These are phyloP conservation scores for Chaitophorus viminalis DNA, from an alignment of 2,888 invertebrate species.

Conservation along the genomic window DNA sequence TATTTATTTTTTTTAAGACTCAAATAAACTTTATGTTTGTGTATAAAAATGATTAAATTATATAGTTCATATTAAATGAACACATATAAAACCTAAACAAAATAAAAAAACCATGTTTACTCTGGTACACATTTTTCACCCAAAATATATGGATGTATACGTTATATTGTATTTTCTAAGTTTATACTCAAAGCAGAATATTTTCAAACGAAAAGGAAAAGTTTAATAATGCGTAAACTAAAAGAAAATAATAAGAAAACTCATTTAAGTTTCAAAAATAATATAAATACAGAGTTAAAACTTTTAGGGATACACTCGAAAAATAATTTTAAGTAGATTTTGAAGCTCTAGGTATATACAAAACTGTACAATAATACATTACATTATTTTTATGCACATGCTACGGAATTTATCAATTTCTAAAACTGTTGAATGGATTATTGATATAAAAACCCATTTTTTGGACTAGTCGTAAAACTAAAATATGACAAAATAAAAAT, in stretches of 20 bases:
- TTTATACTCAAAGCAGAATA: slow-evolving; percentile 43
- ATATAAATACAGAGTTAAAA: slow-evolving; percentile 44
- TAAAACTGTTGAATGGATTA: not conserved
- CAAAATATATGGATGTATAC: not conserved
- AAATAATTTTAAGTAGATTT: slow-evolving; percentile 53
- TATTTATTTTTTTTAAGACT: too few species aligned
- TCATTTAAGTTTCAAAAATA: slow-evolving; percentile 58
- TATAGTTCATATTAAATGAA: not conserved
- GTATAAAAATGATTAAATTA: not conserved
- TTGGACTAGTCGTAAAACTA: too few species aligned
- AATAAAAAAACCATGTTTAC: not conserved
- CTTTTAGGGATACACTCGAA: slow-evolving; percentile 35
- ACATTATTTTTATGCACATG: not conserved
- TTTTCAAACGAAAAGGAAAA: slow-evolving; percentile 51
- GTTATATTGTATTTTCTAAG: slow-evolving; percentile 46
- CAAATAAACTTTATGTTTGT: too few species aligned
- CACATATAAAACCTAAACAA: not conserved
- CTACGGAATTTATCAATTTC: not conserved
- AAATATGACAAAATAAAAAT: too few species aligned
- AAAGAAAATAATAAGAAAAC: slow-evolving; percentile 61
- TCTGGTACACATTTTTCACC: not conserved
- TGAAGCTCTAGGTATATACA: slow-evolving; percentile 24
- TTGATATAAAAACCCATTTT: not conserved
- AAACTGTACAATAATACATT: slow-evolving; percentile 7
- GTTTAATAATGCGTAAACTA: slow-evolving; percentile 57